Base-by-base conservation (phyloP, 2,888 invertebrate genomes). In the Craniophora ligustri region DNA sequence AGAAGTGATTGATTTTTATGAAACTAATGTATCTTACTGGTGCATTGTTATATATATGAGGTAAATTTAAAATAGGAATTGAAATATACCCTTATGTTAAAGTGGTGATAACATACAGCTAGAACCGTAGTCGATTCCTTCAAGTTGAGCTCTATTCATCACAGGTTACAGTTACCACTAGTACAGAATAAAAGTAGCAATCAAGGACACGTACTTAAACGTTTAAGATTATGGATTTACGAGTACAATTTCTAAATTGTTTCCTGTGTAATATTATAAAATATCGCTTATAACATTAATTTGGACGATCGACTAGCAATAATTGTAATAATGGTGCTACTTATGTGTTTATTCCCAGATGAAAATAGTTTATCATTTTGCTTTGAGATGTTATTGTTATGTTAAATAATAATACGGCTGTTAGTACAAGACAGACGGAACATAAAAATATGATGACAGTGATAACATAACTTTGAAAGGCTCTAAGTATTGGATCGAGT, bases 401-500 rank as follows among this genome's bases (percentile, higher is more conserved):
- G n/a, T n/a, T n/a, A n/a, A n/a, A n/a, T n/a, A n/a, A n/a, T n/a
- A n/a, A n/a, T n/a, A n/a, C n/a, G n/a, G n/a, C n/a, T n/a, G n/a
- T n/a, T n/a, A n/a, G n/a, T n/a, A n/a, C n/a, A n/a, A n/a, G n/a
- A n/a, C n/a, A n/a, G n/a, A n/a, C n/a, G n/a, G 23, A 21, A 56
- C 3, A 11, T 14, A 32, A n/a, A 59, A 61, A 13, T 32, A 41
- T 41, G 8, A 32, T 23, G 21, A 61, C 32, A 38, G 45, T 5
- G 46, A 6, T 35, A 13, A 40, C 16, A 34, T 39, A 30, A 66
- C 28, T 60, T 60, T 59, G 51, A 59, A 58, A 66, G 36, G 42
- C 57, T 23, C 47, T 23, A 39, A 47, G 54, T 59, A 67, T 68
- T 62, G 72, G 67, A 67, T 40, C 50, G 65, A 55, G 54, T 32